These are phyloP conservation scores for Drosophila planitibia DNA, from an alignment of 2,888 invertebrate species.

Conservation along the genomic window DNA sequence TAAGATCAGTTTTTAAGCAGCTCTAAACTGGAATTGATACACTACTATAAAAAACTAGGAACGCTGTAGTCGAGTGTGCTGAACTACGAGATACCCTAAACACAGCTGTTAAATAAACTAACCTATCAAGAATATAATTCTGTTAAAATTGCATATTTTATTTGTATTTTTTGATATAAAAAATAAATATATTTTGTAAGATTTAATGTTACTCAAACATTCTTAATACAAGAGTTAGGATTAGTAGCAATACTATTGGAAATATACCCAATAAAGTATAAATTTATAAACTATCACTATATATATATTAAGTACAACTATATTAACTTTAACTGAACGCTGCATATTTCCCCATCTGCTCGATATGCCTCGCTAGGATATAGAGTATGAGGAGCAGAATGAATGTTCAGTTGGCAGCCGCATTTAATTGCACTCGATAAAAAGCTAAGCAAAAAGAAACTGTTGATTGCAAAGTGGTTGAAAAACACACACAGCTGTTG, in stretches of 20 bases:
- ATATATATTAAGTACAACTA: neutral
- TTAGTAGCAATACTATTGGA: neutral
- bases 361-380: neutral
- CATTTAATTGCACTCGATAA: constrained; percentile 59
- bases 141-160: too few relatives aligned
- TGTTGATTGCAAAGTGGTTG: constrained; percentile 52
- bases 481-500: neutral
- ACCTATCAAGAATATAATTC: neutral
- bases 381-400: neutral
- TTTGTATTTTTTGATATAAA: too few relatives aligned
- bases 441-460: constrained; percentile 47
- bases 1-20: neutral
- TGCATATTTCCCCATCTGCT: neutral
- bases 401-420: constrained; percentile 28
- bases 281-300: neutral
- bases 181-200: neutral
- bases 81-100: neutral
- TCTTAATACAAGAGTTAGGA: neutral
- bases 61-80: neutral
- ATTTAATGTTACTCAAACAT: neutral
- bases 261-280: accelerated
- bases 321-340: accelerated
- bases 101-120: accelerated
- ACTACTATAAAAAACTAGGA: neutral
- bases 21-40: neutral